A percentile compares a stretch with the other conserved stretches of the same genome.
Conservation (phyloP, 2,888 invertebrate species). For the Euzetes globulus region DNA sequence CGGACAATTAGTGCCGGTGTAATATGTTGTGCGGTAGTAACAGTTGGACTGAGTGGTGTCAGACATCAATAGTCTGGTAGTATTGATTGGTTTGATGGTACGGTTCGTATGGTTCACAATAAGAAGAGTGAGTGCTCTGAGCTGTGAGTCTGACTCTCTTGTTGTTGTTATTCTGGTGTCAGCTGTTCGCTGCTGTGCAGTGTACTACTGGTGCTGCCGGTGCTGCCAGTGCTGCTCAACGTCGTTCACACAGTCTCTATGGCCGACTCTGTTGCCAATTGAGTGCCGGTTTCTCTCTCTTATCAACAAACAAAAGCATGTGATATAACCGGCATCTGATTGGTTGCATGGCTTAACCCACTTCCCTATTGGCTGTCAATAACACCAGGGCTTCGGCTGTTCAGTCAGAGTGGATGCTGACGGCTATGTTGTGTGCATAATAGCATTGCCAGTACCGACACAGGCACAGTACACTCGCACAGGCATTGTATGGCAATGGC, state of each 20-base stretch:
- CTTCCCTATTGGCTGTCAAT: constrained; percentile 2
- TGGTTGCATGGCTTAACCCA: constrained; percentile 1
- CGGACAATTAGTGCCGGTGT: too few species aligned
- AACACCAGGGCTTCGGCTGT: not conserved
- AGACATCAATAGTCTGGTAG: too few species aligned
- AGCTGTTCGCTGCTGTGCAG: not conserved
- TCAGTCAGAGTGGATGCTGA: too few species aligned
- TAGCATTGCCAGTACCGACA: too few species aligned
- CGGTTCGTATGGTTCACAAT: not conserved
- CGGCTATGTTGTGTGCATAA: too few species aligned
- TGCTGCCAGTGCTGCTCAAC: not conserved
- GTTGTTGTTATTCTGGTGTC: constrained; percentile 2
- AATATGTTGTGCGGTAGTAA: too few species aligned
- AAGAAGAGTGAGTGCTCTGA: not conserved
- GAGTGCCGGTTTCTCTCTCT: not conserved
- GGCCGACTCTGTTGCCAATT: not conserved
- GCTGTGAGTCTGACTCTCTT: not conserved
- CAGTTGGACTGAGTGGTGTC: too few species aligned
- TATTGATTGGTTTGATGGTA: too few species aligned
- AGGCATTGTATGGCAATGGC: too few species aligned
- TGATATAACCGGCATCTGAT: not conserved
- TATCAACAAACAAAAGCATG: constrained; percentile 12
- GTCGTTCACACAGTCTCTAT: not conserved
- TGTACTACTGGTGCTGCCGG: not conserved
- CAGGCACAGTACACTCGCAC: too few species aligned